Base-by-base conservation (phyloP, 1,140 invertebrate species). In the Heliconius nattereri region DNA sequence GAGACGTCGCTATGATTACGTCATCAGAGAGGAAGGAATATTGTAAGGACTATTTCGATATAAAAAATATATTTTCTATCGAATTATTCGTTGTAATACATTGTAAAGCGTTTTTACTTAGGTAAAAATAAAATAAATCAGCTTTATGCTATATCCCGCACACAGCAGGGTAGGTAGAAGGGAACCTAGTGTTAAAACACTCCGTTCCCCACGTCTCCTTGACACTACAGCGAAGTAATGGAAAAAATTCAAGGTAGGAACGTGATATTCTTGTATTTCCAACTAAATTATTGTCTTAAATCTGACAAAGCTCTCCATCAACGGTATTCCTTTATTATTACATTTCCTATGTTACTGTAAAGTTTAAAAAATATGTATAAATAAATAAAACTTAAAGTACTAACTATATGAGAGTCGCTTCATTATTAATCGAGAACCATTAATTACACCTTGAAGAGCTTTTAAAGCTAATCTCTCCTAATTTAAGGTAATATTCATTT, bases 401-500 rank as follows among this genome's bases (percentile, higher is more conserved):
- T 11, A 66, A 66, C 57, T 16, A 66, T 66, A 23, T 66, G 23
- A 23, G 52, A 23, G 54, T 57, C 9, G 60, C 60, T 79, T 75
- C 60, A 79, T 79, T 81, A 81, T 83, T 78, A 72, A 79, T 70
- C 45, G 32, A 70, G 78, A 45, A 79, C 32, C 76, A 83, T 83
- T 81, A 83, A 83, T 81, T 79, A 75, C 73, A 70, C 60, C 78
- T 77, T 72, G 73, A 83, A 77, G 78, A 78, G 79, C 81, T 79
- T 80, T 84, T 77, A 82, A 80, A 75, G 37, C 79, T 84, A 84
- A 84, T 79, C 79, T 81, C 83, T 81, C 70, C 75, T 84, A 84
- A 84, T 84, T 84, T 80, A 84, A 80, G 81, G 80, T 79, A 82
- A 82, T 84, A 84, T 81, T 79, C 81, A 81, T 71, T 80, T 81